Evolutionary conservation across 2,888 invertebrate genomes (phyloP).

Genomic region (Sisyra nigra): DNA sequence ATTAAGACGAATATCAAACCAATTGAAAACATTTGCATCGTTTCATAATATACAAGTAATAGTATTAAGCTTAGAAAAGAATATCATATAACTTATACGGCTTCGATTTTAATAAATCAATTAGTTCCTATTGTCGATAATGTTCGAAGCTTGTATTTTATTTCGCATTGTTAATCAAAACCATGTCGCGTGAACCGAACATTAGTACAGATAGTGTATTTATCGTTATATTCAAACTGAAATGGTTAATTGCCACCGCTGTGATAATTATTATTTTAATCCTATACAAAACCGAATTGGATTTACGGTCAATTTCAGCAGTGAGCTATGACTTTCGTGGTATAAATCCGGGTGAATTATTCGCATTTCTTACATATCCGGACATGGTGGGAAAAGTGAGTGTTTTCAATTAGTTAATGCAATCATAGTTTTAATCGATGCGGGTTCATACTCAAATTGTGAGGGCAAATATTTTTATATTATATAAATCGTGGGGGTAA

Average conservation of each 20-base stretch:
- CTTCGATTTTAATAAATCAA: too few relatives aligned
- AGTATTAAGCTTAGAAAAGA: background rate
- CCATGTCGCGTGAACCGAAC: too few relatives aligned
- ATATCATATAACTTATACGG: background rate
- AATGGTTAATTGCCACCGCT: background rate
- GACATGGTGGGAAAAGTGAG: conserved; percentile 8
- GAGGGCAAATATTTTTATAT: background rate
- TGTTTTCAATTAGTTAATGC: background rate
- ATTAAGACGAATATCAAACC: too few relatives aligned
- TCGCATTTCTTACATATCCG: conserved; percentile 8
- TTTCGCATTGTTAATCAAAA: too few relatives aligned
- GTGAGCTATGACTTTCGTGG: conserved; percentile 8
- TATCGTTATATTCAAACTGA: background rate
- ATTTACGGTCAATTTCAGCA: conserved; percentile 7
- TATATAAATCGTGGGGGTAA: background rate
- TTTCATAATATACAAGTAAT: background rate
- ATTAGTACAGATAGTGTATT: too few relatives aligned
- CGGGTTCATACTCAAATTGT: background rate
- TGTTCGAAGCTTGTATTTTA: too few relatives aligned
- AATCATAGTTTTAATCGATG: background rate
- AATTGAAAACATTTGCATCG: too few relatives aligned
- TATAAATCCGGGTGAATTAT: conserved; percentile 8
- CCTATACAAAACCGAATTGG: conserved; percentile 10
- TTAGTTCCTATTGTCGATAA: too few relatives aligned
- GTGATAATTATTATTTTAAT: conserved; percentile 1